These are phyloP conservation scores for Semnornis frantzii DNA, from an alignment of 2,113 vertebrate species.

Conservation along the genomic window DNA sequence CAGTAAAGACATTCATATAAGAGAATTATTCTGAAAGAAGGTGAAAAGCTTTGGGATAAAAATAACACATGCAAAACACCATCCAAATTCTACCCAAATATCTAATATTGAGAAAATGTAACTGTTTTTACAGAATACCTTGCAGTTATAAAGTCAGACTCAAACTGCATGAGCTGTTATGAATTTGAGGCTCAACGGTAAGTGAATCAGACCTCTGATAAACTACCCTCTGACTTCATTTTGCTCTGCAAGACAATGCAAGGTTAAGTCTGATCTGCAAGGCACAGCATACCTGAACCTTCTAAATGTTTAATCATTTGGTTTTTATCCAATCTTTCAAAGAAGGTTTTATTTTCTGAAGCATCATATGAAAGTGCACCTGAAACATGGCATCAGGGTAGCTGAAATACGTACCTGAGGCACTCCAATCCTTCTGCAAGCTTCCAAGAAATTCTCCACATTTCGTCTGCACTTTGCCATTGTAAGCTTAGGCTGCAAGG, in stretches of 20 bases:
- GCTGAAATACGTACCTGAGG: slow-evolving; percentile 85
- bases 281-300: neutral
- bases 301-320: neutral
- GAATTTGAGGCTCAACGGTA: neutral
- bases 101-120: neutral
- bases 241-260: neutral
- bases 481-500: slow-evolving; percentile 92
- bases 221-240: neutral
- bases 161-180: neutral
- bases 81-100: neutral
- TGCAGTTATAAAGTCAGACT: neutral
- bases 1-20: neutral
- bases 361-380: neutral
- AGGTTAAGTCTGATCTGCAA: neutral
- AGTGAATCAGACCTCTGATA: neutral
- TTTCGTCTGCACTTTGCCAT: slow-evolving; percentile 98
- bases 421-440: slow-evolving; percentile 94
- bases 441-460: slow-evolving; percentile 97
- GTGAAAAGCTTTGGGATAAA: neutral
- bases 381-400: neutral
- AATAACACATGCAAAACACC: neutral
- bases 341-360: neutral
- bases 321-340: neutral
- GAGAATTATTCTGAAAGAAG: neutral
- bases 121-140: neutral